These are phyloP conservation scores for Burhinus oedicnemus DNA, from an alignment of 2,113 vertebrate species.

Conservation along the genomic window DNA sequence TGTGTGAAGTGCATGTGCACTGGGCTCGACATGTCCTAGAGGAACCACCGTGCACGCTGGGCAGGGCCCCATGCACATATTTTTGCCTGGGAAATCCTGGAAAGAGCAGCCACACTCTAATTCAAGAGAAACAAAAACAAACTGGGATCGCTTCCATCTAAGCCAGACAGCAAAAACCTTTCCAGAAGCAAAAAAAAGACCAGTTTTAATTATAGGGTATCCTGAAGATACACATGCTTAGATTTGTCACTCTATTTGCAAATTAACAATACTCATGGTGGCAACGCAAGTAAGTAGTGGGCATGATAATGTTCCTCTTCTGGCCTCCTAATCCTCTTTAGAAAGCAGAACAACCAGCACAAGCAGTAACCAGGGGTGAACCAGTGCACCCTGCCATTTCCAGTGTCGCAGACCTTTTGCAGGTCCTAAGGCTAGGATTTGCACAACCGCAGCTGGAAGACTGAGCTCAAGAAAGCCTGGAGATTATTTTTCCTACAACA, in stretches of 20 bases:
- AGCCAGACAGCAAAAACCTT: slow-evolving; percentile 50
- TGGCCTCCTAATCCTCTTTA: not conserved
- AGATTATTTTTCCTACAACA: not conserved
- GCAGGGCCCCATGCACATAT: not conserved
- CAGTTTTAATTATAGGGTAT: slow-evolving; percentile 46
- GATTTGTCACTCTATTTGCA: slow-evolving; percentile 9
- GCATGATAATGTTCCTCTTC: not conserved
- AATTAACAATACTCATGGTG: not conserved
- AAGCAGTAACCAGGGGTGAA: not conserved
- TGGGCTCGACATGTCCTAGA: not conserved
- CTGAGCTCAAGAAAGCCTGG: not conserved
- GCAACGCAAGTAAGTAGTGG: not conserved
- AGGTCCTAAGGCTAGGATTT: not conserved
- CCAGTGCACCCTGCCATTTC: not conserved
- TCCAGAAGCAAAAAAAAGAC: not conserved
- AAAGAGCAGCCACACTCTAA: not conserved
- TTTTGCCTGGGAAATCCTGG: slow-evolving; percentile 56
- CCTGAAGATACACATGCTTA: not conserved
- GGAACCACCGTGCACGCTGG: fast-evolving
- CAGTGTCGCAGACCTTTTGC: not conserved
- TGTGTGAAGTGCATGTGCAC: fast-evolving
- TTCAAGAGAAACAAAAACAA: slow-evolving; percentile 55
- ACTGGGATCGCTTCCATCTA: slow-evolving; percentile 48
- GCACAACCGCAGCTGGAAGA: not conserved
- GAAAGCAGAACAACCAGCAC: not conserved